These are phyloP conservation scores for Peromyscus attwateri DNA, from an alignment of 2,797 vertebrate genomes.

Conservation along the genomic window DNA sequence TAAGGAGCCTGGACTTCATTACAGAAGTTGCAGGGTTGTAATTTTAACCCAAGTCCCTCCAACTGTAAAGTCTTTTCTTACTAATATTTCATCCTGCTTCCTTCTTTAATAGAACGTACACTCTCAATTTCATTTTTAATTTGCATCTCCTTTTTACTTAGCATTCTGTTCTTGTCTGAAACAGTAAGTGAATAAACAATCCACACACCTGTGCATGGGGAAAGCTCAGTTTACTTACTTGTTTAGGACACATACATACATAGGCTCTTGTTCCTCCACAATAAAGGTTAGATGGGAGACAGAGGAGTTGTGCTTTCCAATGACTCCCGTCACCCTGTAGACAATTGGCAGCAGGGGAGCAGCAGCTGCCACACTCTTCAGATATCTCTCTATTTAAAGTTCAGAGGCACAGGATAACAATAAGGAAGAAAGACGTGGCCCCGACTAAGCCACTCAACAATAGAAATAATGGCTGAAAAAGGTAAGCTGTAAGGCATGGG, in stretches of 20 bases:
- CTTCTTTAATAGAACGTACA: neutral
- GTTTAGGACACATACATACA: neutral
- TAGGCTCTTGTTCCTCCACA: neutral
- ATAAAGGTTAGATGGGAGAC: constrained; percentile 50
- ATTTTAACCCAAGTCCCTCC: neutral
- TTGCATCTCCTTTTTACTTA: neutral
- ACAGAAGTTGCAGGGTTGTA: neutral
- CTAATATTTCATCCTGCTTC: neutral
- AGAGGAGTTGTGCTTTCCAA: constrained; percentile 77
- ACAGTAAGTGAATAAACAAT: neutral
- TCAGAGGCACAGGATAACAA: constrained; percentile 77
- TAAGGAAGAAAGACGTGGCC: constrained; percentile 76
- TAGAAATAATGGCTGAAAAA: constrained; percentile 87
- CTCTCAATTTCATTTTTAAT: neutral
- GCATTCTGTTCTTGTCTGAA: neutral
- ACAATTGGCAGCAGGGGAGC: constrained; percentile 82
- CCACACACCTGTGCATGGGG: neutral
- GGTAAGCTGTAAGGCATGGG: constrained; percentile 83
- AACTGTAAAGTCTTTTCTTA: neutral
- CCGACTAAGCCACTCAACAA: constrained; percentile 65
- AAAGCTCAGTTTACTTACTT: neutral
- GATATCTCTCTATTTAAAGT: constrained; percentile 91
- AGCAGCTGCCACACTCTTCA: constrained; percentile 87
- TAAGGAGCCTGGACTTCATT: constrained; percentile 13
- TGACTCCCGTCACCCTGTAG: constrained; percentile 64